Conservation (phyloP, 2,113 vertebrate species). For the Craseonycteris thonglongyai region DNA sequence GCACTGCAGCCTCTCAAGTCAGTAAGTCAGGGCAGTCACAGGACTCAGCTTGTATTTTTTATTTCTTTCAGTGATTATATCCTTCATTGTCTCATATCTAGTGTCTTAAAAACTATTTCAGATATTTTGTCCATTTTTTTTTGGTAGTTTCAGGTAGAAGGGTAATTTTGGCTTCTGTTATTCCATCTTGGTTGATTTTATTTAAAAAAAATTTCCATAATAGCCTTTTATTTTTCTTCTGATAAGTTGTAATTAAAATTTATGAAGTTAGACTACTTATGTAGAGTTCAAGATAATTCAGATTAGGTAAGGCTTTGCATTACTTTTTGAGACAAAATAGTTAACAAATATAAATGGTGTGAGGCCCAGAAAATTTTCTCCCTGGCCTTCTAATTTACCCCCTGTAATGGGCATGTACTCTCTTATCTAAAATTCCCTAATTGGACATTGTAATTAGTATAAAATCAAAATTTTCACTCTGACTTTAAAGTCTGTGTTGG, state of each 20-base stretch:
- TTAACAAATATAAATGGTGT: not conserved
- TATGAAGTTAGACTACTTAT: not conserved
- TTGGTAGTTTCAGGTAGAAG: not conserved
- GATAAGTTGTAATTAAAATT: not conserved
- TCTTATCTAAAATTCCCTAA: not conserved
- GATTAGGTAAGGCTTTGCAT: not conserved
- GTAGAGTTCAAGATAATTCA: not conserved
- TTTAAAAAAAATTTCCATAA: not conserved
- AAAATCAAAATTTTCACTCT: not conserved
- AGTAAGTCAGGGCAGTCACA: not conserved
- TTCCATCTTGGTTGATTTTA: not conserved
- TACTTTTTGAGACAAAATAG: not conserved
- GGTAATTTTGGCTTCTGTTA: not conserved
- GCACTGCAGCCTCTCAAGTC: not conserved
- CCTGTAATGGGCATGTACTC: not conserved
- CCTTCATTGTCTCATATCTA: not conserved
- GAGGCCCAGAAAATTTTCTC: not conserved
- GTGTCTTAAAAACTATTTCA: not conserved
- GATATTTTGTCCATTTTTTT: not conserved
- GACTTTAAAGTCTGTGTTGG: not conserved
- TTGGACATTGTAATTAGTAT: not conserved
- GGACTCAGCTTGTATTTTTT: not conserved
- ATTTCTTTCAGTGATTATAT: not conserved
- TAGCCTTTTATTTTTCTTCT: not conserved
- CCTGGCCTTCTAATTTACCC: not conserved